Evolutionary conservation across 1,140 invertebrate species (phyloP), one percentile per base, ranked within the genome.

Genomic region (Cataglyphis hispanica): DNA sequence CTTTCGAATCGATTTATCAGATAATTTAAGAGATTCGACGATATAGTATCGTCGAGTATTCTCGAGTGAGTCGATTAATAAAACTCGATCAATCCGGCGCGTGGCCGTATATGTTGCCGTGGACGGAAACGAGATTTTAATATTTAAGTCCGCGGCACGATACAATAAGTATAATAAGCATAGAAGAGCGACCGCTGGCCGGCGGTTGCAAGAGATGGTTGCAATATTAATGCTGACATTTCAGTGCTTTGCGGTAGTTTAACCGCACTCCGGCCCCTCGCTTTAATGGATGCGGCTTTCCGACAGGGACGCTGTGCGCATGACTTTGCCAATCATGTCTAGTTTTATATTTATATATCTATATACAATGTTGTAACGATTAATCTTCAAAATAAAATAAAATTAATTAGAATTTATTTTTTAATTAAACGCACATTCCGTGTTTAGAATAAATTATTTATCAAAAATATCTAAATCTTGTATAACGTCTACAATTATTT

Each of bases 141-240:
- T 91, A 91, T 91, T 91, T 91, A 81, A 91, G 81, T 56, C 40
- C 75, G 11, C 63, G 72, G 63, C 75, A 77, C 86, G 86, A 91
- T 91, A 91, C 90, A 91, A 91, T 91, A 91, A 91, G 86, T 86
- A 87, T 91, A 91, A 91, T 91, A 91, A 91, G 88, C 90, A 89
- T 91, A 87, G 89, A 77, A 86, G 46, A 50, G 63, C 86, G 86
- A 81, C 72, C 87, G 80, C 43, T 56, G 84, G 83, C 64, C 84
- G 34, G 89, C 74, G 34, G 46, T 58, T 81, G 85, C 80, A 91
- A 91, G 87, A 91, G 75, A 70, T 77, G 81, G 43, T 63, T 92
- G 56, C 91, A 92, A 90, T 91, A 92, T 92, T 92, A 91, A 92
- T 90, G 72, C 74, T 90, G 91, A 91, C 91, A 91, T 92, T 92